These are phyloP conservation scores for Drosophila erecta DNA, from an alignment of 1,140 invertebrate species.

Conservation along the genomic window DNA sequence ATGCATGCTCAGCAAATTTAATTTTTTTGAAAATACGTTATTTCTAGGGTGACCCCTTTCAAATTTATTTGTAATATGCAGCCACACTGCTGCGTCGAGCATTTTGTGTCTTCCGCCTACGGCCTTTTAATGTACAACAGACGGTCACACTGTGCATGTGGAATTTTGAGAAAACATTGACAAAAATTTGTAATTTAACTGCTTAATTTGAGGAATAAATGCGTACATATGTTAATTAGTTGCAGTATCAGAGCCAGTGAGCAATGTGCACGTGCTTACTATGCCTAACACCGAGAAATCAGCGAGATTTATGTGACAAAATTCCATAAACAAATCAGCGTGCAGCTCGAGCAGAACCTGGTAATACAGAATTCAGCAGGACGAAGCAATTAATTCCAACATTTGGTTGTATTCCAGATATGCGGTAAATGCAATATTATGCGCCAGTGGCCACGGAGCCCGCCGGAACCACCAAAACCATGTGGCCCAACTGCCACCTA, in stretches of 20 bases:
- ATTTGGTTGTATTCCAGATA: not conserved
- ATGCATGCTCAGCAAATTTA: not conserved
- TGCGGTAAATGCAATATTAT: conserved; percentile 35
- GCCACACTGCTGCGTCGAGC: not conserved
- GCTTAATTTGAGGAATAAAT: conserved; percentile 4
- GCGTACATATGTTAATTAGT: conserved; percentile 3
- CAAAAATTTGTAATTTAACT: conserved; percentile 27
- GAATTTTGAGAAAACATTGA: conserved; percentile 20
- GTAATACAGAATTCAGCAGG: conserved; percentile 2
- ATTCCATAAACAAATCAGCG: conserved; percentile 53
- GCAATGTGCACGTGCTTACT: not conserved
- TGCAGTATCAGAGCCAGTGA: not conserved
- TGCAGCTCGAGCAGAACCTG: conserved; percentile 19
- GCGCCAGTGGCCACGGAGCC: conserved; percentile 26
- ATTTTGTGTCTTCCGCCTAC: not conserved
- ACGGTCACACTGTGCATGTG: conserved; percentile 21
- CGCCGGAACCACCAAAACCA: conserved; percentile 21
- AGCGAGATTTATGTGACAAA: conserved; percentile 31
- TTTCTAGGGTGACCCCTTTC: conserved; percentile 4
- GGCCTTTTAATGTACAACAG: not conserved
- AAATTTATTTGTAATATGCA: not conserved
- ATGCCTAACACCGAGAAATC: not conserved
- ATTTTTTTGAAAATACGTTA: conserved; percentile 3
- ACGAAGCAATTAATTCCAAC: not conserved
- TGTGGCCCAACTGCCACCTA: conserved; percentile 36